Conservation (phyloP, 1,140 invertebrate species). For the Stratiolaelaps scimitus region DNA sequence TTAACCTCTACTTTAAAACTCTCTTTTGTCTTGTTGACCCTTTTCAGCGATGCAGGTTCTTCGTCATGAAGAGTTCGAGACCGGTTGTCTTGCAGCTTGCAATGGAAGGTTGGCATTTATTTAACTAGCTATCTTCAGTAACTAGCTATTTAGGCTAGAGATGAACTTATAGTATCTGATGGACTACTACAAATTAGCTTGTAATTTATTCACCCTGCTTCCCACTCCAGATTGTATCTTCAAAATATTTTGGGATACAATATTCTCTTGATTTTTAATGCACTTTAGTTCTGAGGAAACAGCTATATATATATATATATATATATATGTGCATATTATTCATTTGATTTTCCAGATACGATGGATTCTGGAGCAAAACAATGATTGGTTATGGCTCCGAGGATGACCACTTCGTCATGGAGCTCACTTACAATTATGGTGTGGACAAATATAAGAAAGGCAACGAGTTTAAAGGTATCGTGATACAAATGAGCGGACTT, state of each 20-base stretch:
- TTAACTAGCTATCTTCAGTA: conserved; percentile 33
- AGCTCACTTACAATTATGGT: conserved; percentile 95
- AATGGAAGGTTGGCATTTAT: conserved; percentile 61
- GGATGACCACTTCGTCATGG: conserved; percentile 85
- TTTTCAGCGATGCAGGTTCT: conserved; percentile 52
- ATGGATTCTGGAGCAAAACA: conserved; percentile 95
- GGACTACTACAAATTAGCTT: neutral
- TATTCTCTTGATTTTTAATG: conserved; percentile 8
- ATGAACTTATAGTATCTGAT: too few species aligned
- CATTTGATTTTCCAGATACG: conserved; percentile 65
- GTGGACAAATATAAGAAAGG: conserved; percentile 66
- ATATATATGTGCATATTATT: too few species aligned
- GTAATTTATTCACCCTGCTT: neutral
- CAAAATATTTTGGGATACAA: neutral
- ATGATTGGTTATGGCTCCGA: conserved; percentile 97
- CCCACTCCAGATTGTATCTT: neutral
- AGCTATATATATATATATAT: too few species aligned
- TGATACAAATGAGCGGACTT: neutral
- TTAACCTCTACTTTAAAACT: too few species aligned
- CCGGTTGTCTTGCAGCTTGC: conserved; percentile 86
- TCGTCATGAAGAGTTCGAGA: conserved; percentile 89
- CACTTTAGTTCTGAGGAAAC: too few species aligned
- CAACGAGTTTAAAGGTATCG: conserved; percentile 60
- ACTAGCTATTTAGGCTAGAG: too few species aligned
- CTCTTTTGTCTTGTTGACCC: too few species aligned